These are phyloP conservation scores for Panurus biarmicus DNA, from an alignment of 2,113 vertebrate species.

Conservation along the genomic window DNA sequence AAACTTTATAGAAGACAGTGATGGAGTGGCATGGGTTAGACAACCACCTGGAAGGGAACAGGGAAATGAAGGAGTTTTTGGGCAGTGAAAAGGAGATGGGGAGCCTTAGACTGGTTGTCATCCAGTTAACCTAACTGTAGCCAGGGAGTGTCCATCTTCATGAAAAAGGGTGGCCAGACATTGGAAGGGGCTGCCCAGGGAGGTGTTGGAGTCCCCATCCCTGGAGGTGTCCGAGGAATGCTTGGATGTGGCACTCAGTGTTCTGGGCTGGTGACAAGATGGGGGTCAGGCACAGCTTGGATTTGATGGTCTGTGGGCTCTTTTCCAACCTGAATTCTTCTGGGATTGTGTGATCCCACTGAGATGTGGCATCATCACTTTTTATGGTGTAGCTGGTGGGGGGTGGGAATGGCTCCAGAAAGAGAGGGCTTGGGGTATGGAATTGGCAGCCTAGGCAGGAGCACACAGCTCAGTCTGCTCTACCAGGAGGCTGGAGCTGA, in stretches of 20 bases:
- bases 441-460: background rate
- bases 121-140: background rate
- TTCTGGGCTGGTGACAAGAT: background rate
- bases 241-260: fast-evolving
- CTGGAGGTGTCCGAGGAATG: background rate
- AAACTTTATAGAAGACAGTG: background rate
- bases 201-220: background rate
- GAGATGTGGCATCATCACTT: background rate
- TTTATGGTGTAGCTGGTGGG: fast-evolving
- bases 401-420: background rate
- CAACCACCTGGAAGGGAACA: background rate
- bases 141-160: too few relatives aligned
- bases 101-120: background rate
- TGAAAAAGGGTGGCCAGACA: background rate
- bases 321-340: background rate
- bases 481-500: background rate
- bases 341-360: background rate
- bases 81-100: background rate
- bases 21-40: background rate
- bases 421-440: background rate
- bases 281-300: fast-evolving
- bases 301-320: fast-evolving
- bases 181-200: background rate
- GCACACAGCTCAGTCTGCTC: background rate
- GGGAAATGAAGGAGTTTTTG: background rate